Evolutionary conservation across 2,113 vertebrate genomes (phyloP).

Genomic region (Myotis lucifugus): DNA sequence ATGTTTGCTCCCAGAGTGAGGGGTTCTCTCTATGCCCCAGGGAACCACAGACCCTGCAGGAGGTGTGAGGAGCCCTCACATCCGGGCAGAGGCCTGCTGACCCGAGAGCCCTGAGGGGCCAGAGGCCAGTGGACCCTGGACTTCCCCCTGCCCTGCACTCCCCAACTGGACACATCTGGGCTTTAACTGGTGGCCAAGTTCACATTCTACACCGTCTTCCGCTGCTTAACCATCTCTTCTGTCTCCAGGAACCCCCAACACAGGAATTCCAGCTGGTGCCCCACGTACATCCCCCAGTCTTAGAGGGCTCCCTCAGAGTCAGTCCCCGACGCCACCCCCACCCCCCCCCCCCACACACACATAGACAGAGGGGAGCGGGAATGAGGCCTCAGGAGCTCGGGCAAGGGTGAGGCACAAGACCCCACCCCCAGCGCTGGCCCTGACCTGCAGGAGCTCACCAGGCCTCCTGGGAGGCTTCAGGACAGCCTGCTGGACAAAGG

Average conservation of each 20-base stretch:
- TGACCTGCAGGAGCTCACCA: background rate
- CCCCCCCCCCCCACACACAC: background rate
- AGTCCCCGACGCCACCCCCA: background rate
- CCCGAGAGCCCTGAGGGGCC: background rate
- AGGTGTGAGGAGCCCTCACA: background rate
- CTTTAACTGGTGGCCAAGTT: background rate
- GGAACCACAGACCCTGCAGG: background rate
- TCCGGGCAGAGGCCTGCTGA: background rate
- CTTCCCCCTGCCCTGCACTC: background rate
- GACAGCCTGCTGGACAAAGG: too few relatives aligned
- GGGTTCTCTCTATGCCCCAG: background rate
- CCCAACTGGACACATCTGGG: background rate
- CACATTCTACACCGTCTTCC: background rate
- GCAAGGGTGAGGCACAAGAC: too few relatives aligned
- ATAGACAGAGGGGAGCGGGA: background rate
- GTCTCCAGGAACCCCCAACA: background rate
- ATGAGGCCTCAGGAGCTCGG: too few relatives aligned
- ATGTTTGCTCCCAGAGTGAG: background rate
- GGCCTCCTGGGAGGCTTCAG: background rate
- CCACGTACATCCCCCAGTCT: too few relatives aligned
- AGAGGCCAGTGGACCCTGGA: background rate
- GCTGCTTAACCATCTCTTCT: background rate
- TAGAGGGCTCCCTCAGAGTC: too few relatives aligned
- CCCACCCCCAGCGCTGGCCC: too few relatives aligned
- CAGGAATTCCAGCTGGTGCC: background rate